Percentiles rank a stretch among this genome's conserved stretches.
Conservation (phyloP, 2,888 invertebrate species). For the Megastigmus dorsalis region DNA sequence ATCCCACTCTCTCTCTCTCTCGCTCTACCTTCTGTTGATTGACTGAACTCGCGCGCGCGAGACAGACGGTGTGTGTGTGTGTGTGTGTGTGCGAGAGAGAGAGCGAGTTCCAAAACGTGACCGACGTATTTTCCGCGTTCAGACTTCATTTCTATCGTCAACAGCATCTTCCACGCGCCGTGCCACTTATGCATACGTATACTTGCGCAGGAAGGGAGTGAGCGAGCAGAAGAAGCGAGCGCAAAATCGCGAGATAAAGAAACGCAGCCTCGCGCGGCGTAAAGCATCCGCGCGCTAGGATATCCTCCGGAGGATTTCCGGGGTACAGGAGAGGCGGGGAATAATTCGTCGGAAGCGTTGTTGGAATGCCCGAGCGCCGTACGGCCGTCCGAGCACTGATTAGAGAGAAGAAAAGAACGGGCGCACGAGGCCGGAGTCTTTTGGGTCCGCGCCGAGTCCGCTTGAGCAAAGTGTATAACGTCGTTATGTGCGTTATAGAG, state of each 20-base stretch:
- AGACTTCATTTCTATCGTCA: not conserved
- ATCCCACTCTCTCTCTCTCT: too few species aligned
- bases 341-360: too few species aligned
- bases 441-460: not conserved
- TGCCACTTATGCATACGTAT: not conserved
- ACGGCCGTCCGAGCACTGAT: conserved; percentile 38
- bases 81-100: not conserved
- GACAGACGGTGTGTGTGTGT: not conserved
- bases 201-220: too few species aligned
- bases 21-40: conserved; percentile 7
- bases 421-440: not conserved
- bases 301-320: too few species aligned
- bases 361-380: too few species aligned
- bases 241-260: too few species aligned
- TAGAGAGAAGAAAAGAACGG: conserved; percentile 29
- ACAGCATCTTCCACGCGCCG: not conserved
- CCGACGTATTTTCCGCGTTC: not conserved
- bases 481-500: conserved; percentile 8
- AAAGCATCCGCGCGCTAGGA: too few species aligned
- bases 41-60: not conserved
- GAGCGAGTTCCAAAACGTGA: not conserved
- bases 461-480: conserved; percentile 43
- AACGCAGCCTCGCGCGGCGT: too few species aligned
- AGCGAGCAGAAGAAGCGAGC: too few species aligned
- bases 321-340: too few species aligned